These are phyloP conservation scores for Sebastes kiyomatsui DNA, from an alignment of 2,797 vertebrate genomes.

Conservation along the genomic window DNA sequence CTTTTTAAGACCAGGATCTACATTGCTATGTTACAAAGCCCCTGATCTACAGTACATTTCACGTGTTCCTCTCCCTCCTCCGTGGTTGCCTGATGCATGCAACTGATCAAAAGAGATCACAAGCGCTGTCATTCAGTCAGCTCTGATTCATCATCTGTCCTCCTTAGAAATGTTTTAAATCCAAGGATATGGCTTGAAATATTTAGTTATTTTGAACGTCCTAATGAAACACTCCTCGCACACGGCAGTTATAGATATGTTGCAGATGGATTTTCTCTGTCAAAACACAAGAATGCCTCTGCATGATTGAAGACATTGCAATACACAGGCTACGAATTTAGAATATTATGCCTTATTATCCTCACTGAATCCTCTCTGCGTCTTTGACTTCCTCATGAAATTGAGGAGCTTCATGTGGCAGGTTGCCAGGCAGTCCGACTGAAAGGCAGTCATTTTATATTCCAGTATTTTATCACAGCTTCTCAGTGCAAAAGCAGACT, in stretches of 20 bases:
- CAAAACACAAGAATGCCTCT: conserved; percentile 34
- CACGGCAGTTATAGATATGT: conserved; percentile 12
- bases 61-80: conserved; percentile 24
- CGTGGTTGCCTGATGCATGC: conserved; percentile 24
- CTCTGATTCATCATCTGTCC: conserved; percentile 48
- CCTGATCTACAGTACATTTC: conserved; percentile 20
- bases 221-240: conserved; percentile 21
- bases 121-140: conserved; percentile 42
- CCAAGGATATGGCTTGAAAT: conserved; percentile 23
- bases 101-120: conserved; percentile 48
- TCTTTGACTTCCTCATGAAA: conserved; percentile 64
- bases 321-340: conserved; percentile 35
- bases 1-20: conserved; percentile 20
- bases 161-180: conserved; percentile 42
- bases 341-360: conserved; percentile 60
- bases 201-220: conserved; percentile 29
- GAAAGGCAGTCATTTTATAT: conserved; percentile 69
- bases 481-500: conserved; percentile 44
- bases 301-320: conserved; percentile 43
- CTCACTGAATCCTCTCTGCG: conserved; percentile 40
- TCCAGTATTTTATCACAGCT: conserved; percentile 51
- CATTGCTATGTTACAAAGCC: conserved; percentile 11
- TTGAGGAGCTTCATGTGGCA: conserved; percentile 61
- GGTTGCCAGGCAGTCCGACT: conserved; percentile 60
- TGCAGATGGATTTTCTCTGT: conserved; percentile 3